These are phyloP conservation scores for Fratercula arctica DNA, from an alignment of 2,797 vertebrate species.

Conservation along the genomic window DNA sequence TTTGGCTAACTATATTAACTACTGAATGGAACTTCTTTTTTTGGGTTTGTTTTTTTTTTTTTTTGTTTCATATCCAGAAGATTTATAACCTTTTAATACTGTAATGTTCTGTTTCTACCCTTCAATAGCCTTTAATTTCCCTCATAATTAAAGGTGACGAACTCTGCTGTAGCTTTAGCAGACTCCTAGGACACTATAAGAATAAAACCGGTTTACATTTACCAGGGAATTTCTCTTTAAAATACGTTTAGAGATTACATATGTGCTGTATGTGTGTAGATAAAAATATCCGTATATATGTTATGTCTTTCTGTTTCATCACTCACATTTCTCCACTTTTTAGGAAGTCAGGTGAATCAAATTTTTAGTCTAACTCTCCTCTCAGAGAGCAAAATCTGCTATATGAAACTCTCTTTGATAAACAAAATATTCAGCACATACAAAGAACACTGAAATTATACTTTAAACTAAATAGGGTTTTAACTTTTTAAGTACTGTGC, in stretches of 20 bases:
- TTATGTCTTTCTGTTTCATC: not conserved
- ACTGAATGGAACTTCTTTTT: not conserved
- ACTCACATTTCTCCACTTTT: not conserved
- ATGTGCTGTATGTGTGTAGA: not conserved
- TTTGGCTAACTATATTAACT: not conserved
- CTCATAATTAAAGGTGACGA: not conserved
- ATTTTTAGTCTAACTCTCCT: not conserved
- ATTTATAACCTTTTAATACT: not conserved
- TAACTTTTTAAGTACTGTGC: not conserved
- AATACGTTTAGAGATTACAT: not conserved
- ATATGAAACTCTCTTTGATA: not conserved
- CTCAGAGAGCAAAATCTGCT: not conserved
- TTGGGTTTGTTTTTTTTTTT: too few relatives aligned
- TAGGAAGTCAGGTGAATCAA: not conserved
- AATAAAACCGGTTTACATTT: not conserved
- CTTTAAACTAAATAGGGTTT: not conserved
- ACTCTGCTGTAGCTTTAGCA: not conserved
- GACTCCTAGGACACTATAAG: not conserved
- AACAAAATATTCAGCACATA: not conserved
- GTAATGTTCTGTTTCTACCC: not conserved
- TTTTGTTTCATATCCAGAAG: not conserved
- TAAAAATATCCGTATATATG: not conserved
- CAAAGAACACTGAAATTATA: not conserved
- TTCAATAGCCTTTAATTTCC: not conserved
- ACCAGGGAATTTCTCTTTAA: not conserved